Conservation (phyloP, 1,140 invertebrate species). For the Mylabris phalerata region DNA sequence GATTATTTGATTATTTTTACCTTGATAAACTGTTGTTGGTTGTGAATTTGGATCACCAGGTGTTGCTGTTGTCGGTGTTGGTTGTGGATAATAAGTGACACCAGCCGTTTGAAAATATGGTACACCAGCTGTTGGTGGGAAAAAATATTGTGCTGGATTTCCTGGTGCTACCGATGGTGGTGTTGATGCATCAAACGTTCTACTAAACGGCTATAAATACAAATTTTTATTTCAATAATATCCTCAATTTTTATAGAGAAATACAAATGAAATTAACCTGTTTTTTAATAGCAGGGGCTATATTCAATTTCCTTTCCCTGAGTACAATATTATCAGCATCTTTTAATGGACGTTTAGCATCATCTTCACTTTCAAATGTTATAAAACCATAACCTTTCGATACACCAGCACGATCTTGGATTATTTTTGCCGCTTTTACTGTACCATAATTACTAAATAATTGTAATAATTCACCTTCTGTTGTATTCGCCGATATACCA, state of each 20-base stretch:
- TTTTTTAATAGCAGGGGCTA: slow-evolving; percentile 86
- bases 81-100: slow-evolving; percentile 34
- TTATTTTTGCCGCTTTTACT: slow-evolving; percentile 90
- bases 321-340: slow-evolving; percentile 55
- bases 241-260: background rate
- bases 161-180: slow-evolving; percentile 28
- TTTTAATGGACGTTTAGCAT: slow-evolving; percentile 67
- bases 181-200: slow-evolving; percentile 31
- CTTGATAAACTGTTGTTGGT: slow-evolving; percentile 36
- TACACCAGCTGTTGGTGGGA: slow-evolving; percentile 29
- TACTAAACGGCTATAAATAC: slow-evolving; percentile 30
- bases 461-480: slow-evolving; percentile 73
- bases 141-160: slow-evolving; percentile 34
- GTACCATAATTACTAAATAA: slow-evolving; percentile 82
- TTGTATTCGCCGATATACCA: slow-evolving; percentile 81
- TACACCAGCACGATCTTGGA: slow-evolving; percentile 85
- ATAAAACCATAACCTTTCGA: slow-evolving; percentile 95
- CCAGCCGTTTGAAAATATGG: slow-evolving; percentile 35
- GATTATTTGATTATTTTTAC: slow-evolving; percentile 17
- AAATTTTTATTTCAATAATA: background rate
- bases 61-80: slow-evolving; percentile 21
- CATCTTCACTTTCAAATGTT: slow-evolving; percentile 88
- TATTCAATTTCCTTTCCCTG: slow-evolving; percentile 77
- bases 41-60: slow-evolving; percentile 31
- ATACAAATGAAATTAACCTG: slow-evolving; percentile 49